Evolutionary conservation across 53 echinoderm and acorn worm species (phyloP).

Genomic region (Astropecten irregularis): DNA sequence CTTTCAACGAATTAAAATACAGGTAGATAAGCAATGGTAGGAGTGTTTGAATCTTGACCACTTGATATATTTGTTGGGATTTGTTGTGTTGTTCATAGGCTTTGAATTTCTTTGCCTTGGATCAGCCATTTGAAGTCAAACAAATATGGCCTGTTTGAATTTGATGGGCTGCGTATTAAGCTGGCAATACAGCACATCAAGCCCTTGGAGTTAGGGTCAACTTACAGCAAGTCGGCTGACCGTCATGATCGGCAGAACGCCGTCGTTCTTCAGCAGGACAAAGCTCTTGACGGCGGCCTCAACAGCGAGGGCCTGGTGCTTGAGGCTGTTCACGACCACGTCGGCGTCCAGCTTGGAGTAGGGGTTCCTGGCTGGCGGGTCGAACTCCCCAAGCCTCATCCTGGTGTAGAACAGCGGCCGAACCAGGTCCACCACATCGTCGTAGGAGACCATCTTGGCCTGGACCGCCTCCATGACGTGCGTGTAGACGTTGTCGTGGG

Average conservation of each 20-base stretch:
- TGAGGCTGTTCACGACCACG: constrained; percentile 53
- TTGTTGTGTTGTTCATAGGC: no score
- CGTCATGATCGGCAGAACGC: constrained; percentile 38
- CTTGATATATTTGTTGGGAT: no score
- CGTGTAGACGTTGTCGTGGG: constrained; percentile 48
- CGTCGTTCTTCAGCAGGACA: constrained; percentile 87
- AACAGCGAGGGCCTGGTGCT: constrained; percentile 67
- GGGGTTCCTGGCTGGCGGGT: constrained; percentile 77
- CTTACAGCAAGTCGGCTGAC: constrained; percentile 66
- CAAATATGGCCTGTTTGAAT: no score
- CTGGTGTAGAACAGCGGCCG: constrained; percentile 91
- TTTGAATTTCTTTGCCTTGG: no score
- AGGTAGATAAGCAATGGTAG: no score
- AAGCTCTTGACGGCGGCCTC: constrained; percentile 75
- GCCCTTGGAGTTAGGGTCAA: neutral
- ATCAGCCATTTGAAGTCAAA: no score
- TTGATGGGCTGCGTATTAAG: neutral
- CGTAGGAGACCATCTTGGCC: constrained; percentile 47
- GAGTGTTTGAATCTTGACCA: no score
- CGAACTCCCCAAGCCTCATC: constrained; percentile 89
- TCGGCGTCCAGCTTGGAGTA: constrained; percentile 54
- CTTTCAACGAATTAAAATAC: no score
- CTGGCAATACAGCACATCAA: no score
- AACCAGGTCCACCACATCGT: constrained; percentile 36
- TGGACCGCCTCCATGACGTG: constrained; percentile 63